phyloP scores from a whole-genome alignment of 37 sponge, comb jelly and placozoan species.

The Halisarca cf. caerulea region DNA sequence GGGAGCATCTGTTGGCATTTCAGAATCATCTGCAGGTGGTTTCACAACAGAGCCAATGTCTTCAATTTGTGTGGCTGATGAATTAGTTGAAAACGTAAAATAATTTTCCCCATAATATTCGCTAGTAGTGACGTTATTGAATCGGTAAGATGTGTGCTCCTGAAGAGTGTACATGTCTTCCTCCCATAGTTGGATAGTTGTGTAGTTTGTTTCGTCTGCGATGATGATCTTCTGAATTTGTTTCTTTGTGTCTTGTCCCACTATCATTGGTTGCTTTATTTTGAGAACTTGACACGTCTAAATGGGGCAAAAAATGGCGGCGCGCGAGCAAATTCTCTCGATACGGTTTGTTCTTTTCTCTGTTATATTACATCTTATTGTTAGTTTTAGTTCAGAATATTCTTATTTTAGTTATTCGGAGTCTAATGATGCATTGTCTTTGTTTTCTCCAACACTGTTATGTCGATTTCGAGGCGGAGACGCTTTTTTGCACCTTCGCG shows the following conservation, averaged over 20 bases:
- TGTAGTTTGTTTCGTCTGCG: background rate
- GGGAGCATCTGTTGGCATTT: background rate
- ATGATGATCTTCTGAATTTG: background rate
- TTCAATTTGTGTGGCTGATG: background rate
- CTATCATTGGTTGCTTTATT: slow-evolving; percentile 5
- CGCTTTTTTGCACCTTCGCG: too few species aligned
- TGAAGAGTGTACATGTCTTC: background rate
- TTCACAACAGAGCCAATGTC: background rate
- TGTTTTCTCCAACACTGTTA: too few species aligned
- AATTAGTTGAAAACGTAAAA: background rate
- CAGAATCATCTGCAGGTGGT: background rate
- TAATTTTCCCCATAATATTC: background rate
- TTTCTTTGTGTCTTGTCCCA: background rate
- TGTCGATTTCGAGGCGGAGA: too few species aligned
- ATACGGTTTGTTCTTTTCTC: too few species aligned
- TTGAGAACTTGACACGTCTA: too few species aligned
- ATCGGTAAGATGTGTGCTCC: background rate
- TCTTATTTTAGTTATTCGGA: too few species aligned
- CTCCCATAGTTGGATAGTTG: background rate
- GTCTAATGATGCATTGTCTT: too few species aligned
- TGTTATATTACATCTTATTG: too few species aligned
- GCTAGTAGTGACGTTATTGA: background rate
- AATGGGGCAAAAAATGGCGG: too few species aligned
- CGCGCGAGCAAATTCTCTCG: too few species aligned
- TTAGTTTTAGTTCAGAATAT: too few species aligned